Percentiles rank a stretch among this genome's conserved stretches.
Conservation (phyloP, 2,888 invertebrate genomes). For the Euzetes globulus region DNA sequence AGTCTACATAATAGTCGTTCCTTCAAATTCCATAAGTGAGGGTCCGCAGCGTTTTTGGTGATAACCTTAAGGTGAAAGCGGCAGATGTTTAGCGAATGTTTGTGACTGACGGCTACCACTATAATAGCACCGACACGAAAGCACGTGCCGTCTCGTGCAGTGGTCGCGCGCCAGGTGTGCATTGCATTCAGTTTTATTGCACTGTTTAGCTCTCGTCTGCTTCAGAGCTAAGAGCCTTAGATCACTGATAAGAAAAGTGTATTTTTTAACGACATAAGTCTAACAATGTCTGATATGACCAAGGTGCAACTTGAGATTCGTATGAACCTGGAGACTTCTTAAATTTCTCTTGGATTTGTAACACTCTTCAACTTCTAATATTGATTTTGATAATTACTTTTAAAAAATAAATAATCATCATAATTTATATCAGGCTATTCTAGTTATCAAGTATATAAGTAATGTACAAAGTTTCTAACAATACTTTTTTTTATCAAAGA, state of each 20-base stretch:
- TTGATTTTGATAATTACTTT: too few relatives aligned
- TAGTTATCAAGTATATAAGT: too few relatives aligned
- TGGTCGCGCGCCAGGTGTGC: constrained; percentile 24
- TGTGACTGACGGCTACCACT: background rate
- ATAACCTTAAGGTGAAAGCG: constrained; percentile 22
- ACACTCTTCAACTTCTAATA: too few relatives aligned
- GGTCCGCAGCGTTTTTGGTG: background rate
- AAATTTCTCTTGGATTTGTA: too few relatives aligned
- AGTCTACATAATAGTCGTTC: background rate
- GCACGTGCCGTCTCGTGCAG: constrained; percentile 24
- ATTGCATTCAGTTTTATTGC: background rate
- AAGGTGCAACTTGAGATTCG: too few relatives aligned
- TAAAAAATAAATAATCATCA: too few relatives aligned
- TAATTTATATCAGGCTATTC: too few relatives aligned
- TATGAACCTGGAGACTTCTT: too few relatives aligned
- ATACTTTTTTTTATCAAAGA: too few relatives aligned
- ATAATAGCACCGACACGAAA: background rate
- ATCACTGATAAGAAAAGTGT: constrained; percentile 4
- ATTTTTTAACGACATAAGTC: background rate
- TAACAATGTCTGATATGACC: too few relatives aligned
- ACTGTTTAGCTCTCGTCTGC: background rate
- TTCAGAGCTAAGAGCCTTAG: background rate
- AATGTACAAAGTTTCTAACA: too few relatives aligned
- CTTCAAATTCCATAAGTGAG: constrained; percentile 10
- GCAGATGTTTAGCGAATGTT: constrained; percentile 25